Evolutionary conservation across 2,888 invertebrate species (phyloP).

Genomic region (Colostygia pectinataria): DNA sequence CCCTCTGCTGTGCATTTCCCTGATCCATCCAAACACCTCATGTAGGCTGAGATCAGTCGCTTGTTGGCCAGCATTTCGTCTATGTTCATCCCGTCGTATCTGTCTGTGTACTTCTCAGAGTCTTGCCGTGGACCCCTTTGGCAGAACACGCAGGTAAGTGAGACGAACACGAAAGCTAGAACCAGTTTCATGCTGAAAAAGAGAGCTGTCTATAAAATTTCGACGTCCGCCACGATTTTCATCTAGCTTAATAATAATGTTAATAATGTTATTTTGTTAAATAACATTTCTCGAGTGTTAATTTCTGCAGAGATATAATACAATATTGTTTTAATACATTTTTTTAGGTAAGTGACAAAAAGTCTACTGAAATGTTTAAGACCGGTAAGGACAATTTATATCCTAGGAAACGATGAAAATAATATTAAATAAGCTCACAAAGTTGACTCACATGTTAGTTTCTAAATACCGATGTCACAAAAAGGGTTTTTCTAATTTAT

Average conservation of each 20-base stretch:
- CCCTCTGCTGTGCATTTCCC: slow-evolving; percentile 88
- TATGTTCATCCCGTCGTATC: slow-evolving; percentile 87
- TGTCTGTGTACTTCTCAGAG: slow-evolving; percentile 79
- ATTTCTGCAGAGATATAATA: no score
- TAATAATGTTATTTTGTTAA: no score
- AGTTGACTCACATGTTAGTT: background rate
- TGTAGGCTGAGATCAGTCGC: slow-evolving; percentile 85
- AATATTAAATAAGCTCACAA: background rate
- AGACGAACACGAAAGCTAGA: slow-evolving; percentile 37
- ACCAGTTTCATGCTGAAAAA: slow-evolving; percentile 54
- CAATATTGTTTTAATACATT: no score
- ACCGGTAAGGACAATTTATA: no score
- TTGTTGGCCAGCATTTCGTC: slow-evolving; percentile 87
- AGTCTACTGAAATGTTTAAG: no score
- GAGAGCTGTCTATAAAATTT: no score
- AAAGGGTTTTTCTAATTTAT: background rate
- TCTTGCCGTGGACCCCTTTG: slow-evolving; percentile 4
- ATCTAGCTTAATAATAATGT: no score
- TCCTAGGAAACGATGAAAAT: no score
- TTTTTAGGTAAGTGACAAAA: no score
- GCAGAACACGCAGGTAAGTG: slow-evolving; percentile 32
- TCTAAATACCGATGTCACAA: background rate
- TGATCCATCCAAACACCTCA: slow-evolving; percentile 86
- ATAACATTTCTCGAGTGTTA: no score
- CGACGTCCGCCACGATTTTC: no score